Percentiles rank a stretch among this genome's conserved stretches.
These are phyloP conservation scores for Tuberolachnus salignus DNA, from an alignment of 2,888 invertebrate genomes.

Conservation along the genomic window DNA sequence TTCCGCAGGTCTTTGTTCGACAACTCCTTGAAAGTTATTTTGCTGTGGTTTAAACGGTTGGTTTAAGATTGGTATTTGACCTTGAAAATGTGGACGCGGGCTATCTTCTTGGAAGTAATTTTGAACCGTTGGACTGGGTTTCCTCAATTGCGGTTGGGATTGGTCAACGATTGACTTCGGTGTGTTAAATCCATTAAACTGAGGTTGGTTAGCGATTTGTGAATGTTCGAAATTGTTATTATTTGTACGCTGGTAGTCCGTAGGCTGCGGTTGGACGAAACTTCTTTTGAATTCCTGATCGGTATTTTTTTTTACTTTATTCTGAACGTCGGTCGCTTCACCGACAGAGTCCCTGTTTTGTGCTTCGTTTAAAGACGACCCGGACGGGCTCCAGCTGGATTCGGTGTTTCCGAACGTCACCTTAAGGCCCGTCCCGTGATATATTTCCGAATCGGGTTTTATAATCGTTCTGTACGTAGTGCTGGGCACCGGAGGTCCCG, in stretches of 20 bases:
- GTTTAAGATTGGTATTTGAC: slow-evolving; percentile 38
- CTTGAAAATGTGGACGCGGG: slow-evolving; percentile 46
- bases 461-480: slow-evolving; percentile 85
- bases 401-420: slow-evolving; percentile 76
- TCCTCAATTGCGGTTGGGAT: slow-evolving; percentile 49
- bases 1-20: slow-evolving; percentile 21
- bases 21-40: slow-evolving; percentile 31
- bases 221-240: slow-evolving; percentile 39
- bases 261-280: slow-evolving; percentile 22
- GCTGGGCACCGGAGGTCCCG: slow-evolving; percentile 68
- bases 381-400: slow-evolving; percentile 67
- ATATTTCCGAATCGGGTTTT: slow-evolving; percentile 83
- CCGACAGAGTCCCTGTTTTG: slow-evolving; percentile 57
- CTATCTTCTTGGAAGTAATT: slow-evolving; percentile 54
- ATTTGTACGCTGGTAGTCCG: slow-evolving; percentile 20
- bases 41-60: slow-evolving; percentile 35
- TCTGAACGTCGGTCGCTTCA: slow-evolving; percentile 44
- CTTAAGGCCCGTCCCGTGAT: slow-evolving; percentile 77
- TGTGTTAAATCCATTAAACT: slow-evolving; percentile 23
- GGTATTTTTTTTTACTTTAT: slow-evolving; percentile 2
- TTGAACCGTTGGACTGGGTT: slow-evolving; percentile 39
- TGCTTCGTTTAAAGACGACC: slow-evolving; percentile 61
- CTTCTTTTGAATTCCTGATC: slow-evolving; percentile 42
- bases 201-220: slow-evolving; percentile 45
- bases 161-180: slow-evolving; percentile 30